Evolutionary conservation across 2,888 invertebrate genomes (phyloP), one percentile per base, ranked within the genome.

Genomic region (Harmothoe impar): DNA sequence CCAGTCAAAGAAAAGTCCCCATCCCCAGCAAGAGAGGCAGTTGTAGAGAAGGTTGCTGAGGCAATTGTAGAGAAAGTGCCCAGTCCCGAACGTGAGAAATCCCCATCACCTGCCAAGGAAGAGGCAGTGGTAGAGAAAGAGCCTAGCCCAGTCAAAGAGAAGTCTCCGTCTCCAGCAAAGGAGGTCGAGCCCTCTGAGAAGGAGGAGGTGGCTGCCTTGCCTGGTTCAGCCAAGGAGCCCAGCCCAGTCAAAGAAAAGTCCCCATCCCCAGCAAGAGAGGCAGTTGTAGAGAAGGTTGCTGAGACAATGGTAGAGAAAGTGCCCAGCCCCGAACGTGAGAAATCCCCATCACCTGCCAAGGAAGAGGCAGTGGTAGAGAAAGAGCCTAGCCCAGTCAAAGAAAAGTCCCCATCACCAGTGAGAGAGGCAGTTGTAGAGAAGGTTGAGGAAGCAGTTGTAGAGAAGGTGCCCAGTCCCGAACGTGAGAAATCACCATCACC

Each of bases 271-370:
- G 25, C 15, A 10, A 43, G 17, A 12, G 62, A 56, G 33, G 62
- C 17, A 33, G 56, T 31, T 31, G 33, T 88, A 56, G 88, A 88
- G 88, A 62, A 56, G 29, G 56, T 51, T 85, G 51, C 35, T n/a
- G 85, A 85, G 51, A 51, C 54, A 62, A 29, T 88, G 29, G 56
- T 88, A 31, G 88, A 88, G 56, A 62, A 54, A 23, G 88, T 51
- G 62, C 88, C 88, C 54, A 62, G 25, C 29, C 25, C 62, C 25
- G 62, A 56, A 56, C 43, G 29, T 51, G 88, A 88, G 31, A 62
- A 62, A 52, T 52, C 54, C 54, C 54, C 54, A 12, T 68, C 68
- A 15, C 68, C 68, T 23, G 68, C n/a, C 68, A 68, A 68, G 68
- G 68, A 68, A 68, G 68, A 68, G 68, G 68, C n/a, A 20, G 68